Base-by-base conservation (phyloP, 2,113 vertebrate species). In the Grus americana region DNA sequence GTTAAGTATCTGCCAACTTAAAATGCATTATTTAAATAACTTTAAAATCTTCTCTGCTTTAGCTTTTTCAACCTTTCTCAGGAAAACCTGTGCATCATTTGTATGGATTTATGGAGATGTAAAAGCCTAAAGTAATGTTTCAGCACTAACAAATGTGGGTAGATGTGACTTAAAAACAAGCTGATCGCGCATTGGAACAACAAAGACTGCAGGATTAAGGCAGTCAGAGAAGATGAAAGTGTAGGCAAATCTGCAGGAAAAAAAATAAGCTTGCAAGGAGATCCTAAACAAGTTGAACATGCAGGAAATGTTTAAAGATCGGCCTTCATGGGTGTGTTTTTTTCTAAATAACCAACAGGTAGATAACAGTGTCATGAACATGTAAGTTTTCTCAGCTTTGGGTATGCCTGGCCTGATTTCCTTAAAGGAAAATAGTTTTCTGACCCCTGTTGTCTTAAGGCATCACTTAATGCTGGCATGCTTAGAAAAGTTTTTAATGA, bases 191-290 rank as follows among this genome's bases (percentile, higher is more conserved):
- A 95, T 58, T 93, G 94, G 88, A 98, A 97, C 91, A 97, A 97
- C 96, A 97, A 98, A 97, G 95, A 95, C 92, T 73, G 38, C 72
- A 96, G 86, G 96, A 98, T 98, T 98, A 98, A 97, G 97, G 92
- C 94, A 97, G 96, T 96, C 96, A 97, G 73, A 11, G 20, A 96
- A 98, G 97, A 98, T 96, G 92, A 98, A 98, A 98, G 96, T 88
- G 38, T 83, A 96, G 86, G 93, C 94, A 97, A 95, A 96, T 97
- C 96, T 97, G 66, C 62, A 92, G 85, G 36, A 72, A 49, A 19
- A 96, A 86, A 67, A 80, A 95, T 68, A 66, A 74, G 82, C 93
- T 95, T 85, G 68, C 86, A 78, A 97, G 78, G 30, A 95, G 80
- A 93, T 96, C 88, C 93, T 91, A 96, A 97, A 97, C 88, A 96